A percentile compares a stretch with the other conserved stretches of the same genome.
phyloP scores from a whole-genome alignment of 2,113 vertebrate species.

The Laticauda colubrina region DNA sequence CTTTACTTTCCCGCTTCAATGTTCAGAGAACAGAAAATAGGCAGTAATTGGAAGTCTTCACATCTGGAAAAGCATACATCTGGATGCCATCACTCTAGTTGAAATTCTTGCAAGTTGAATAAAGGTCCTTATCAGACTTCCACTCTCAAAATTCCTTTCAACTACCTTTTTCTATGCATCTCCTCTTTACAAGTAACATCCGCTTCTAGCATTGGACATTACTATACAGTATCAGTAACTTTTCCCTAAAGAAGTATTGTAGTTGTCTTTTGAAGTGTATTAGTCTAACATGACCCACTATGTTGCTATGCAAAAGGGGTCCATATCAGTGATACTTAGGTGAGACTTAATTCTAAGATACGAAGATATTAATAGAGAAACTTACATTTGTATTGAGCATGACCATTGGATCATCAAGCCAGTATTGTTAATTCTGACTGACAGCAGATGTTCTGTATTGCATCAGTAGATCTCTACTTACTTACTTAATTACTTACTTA shows the following conservation, averaged over 20 bases:
- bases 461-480: neutral
- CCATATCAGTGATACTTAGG: neutral
- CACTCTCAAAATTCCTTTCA: constrained; percentile 42
- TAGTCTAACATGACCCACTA: constrained; percentile 8
- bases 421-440: neutral
- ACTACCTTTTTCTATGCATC: constrained; percentile 27
- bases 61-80: constrained; percentile 60
- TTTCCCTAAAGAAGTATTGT: constrained; percentile 16
- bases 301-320: constrained; percentile 2
- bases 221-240: constrained; percentile 11
- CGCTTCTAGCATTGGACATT: neutral
- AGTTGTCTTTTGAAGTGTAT: constrained; percentile 21
- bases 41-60: constrained; percentile 59
- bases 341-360: neutral
- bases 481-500: neutral
- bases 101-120: constrained; percentile 42
- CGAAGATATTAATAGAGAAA: neutral
- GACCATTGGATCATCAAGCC: neutral
- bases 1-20: neutral
- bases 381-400: neutral
- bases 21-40: constrained; percentile 42
- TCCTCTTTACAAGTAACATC: constrained; percentile 42
- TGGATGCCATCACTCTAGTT: constrained; percentile 47
- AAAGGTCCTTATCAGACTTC: constrained; percentile 43
- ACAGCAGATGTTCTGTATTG: neutral